Percentiles rank a stretch among this genome's conserved stretches.
These are phyloP conservation scores for human DNA, from an alignment of 2,113 vertebrate species.

Conservation along the genomic window DNA sequence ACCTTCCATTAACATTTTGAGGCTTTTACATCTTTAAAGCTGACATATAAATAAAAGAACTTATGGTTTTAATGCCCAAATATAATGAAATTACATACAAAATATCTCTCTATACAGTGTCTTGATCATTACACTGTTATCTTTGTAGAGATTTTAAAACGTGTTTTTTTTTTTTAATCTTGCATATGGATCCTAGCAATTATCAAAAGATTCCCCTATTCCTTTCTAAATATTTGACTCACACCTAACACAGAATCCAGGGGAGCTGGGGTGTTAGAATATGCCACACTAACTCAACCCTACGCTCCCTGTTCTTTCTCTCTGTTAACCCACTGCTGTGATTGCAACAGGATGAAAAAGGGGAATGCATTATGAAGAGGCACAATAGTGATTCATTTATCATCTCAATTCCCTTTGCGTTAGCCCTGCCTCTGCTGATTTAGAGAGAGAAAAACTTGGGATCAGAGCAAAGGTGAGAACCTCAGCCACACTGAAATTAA, in stretches of 20 bases:
- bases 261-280: background rate
- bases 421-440: slow-evolving; percentile 4
- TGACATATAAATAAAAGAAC: background rate
- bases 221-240: background rate
- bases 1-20: background rate
- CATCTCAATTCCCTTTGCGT: slow-evolving; percentile 29
- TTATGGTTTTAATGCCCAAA: background rate
- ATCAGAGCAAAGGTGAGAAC: slow-evolving; percentile 38
- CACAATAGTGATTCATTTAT: background rate
- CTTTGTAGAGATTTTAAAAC: background rate
- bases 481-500: slow-evolving; percentile 33
- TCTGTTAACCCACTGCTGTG: background rate
- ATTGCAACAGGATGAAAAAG: background rate
- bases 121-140: background rate
- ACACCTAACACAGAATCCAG: background rate
- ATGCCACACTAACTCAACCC: fast-evolving
- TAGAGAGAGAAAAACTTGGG: background rate
- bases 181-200: background rate
- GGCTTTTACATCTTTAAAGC: background rate
- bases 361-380: background rate
- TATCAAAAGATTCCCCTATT: background rate
- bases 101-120: background rate
- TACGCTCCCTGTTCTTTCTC: background rate
- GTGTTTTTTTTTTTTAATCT: background rate
- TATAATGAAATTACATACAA: background rate